Conservation (phyloP, 1,140 invertebrate genomes). For the Papilio polyxenes region DNA sequence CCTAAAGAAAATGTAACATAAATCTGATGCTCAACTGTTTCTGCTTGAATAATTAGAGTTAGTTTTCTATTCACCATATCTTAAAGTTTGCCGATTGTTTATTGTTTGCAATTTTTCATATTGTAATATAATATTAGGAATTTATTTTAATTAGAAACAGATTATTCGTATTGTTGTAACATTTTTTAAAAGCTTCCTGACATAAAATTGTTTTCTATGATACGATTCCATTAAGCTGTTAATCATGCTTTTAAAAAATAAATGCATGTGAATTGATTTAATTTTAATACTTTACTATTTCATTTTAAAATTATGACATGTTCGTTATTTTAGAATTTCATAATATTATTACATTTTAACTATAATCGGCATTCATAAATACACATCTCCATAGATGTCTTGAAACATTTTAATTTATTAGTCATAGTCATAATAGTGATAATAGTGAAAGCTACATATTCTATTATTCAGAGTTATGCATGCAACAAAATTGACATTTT, state of each 20-base stretch:
- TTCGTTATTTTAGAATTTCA: background rate
- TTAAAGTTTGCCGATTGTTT: constrained; percentile 58
- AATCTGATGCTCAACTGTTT: constrained; percentile 71
- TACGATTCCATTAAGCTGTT: constrained; percentile 47
- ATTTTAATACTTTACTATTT: constrained; percentile 35
- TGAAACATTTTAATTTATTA: background rate
- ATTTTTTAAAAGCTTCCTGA: constrained; percentile 56
- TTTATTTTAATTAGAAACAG: constrained; percentile 65
- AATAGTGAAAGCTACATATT: background rate
- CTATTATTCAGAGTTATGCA: background rate
- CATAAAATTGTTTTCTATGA: constrained; percentile 48
- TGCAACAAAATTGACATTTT: background rate
- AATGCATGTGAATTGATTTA: constrained; percentile 60
- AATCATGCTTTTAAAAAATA: constrained; percentile 57
- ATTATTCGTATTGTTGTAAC: constrained; percentile 48
- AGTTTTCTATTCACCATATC: constrained; percentile 45
- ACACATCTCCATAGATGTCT: background rate
- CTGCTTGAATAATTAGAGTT: constrained; percentile 59
- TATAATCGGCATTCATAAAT: constrained; percentile 2
- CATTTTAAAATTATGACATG: constrained; percentile 32
- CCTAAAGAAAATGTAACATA: constrained; percentile 43
- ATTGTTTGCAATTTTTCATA: constrained; percentile 65
- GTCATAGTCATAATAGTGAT: background rate
- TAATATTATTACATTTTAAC: background rate
- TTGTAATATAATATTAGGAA: constrained; percentile 62